Evolutionary conservation across 2,797 vertebrate genomes (phyloP).

Genomic region (Vultur gryphus): DNA sequence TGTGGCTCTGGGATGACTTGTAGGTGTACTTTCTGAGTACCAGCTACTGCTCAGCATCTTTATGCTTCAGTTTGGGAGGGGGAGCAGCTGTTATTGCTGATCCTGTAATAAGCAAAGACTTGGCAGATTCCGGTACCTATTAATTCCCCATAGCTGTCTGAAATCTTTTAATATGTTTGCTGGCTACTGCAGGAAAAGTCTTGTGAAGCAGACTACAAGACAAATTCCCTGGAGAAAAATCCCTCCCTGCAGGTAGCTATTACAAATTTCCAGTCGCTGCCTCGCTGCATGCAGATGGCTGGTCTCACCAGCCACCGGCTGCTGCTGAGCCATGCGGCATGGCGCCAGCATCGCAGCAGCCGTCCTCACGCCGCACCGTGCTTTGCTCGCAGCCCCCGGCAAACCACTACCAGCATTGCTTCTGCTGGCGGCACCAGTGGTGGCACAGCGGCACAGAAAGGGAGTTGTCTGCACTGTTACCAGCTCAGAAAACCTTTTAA

Average conservation of each 20-base stretch:
- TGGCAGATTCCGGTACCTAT: neutral
- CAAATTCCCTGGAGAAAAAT: neutral
- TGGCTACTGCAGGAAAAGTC: neutral
- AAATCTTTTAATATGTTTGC: neutral
- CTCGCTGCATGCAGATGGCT: fast-evolving
- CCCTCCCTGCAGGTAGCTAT: neutral
- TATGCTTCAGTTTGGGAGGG: neutral
- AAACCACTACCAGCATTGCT: neutral
- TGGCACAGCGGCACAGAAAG: neutral
- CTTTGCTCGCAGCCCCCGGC: neutral
- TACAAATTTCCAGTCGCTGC: neutral
- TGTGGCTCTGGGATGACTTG: neutral
- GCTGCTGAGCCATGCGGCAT: fast-evolving
- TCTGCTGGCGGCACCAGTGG: neutral
- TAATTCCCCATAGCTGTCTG: neutral
- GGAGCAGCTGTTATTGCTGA: neutral
- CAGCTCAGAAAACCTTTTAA: neutral
- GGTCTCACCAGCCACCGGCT: neutral
- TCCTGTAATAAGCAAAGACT: neutral
- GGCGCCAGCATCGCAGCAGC: neutral
- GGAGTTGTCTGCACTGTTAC: fast-evolving
- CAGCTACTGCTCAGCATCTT: neutral
- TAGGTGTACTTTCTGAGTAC: neutral
- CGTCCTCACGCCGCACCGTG: fast-evolving
- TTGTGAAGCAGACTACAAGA: neutral